A percentile compares a stretch with the other conserved stretches of the same genome.
These are phyloP conservation scores for Hybos culiciformis DNA, from an alignment of 2,888 invertebrate genomes.

Conservation along the genomic window DNA sequence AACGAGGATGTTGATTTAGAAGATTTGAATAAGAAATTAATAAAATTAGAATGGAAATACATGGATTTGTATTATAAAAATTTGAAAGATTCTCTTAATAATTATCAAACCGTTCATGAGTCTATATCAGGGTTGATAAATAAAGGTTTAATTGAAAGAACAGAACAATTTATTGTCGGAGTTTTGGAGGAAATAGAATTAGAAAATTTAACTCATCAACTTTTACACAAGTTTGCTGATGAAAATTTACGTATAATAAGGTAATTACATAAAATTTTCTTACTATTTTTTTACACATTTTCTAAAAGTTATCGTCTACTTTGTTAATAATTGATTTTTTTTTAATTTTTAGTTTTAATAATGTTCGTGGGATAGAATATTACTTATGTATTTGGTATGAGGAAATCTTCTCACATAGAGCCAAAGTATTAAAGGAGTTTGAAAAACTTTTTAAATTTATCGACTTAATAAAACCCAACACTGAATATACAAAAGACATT, in stretches of 20 bases:
- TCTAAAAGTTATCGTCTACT: no score
- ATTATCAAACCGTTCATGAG: slow-evolving; percentile 9
- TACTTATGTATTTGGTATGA: slow-evolving; percentile 24
- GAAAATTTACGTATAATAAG: no score
- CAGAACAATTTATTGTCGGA: no score
- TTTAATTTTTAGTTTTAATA: no score
- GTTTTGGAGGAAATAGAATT: no score
- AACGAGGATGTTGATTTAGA: no score
- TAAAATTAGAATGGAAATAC: slow-evolving; percentile 43
- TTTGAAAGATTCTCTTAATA: slow-evolving; percentile 15
- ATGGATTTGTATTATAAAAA: slow-evolving; percentile 28
- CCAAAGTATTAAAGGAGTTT: slow-evolving; percentile 18
- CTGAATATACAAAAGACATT: slow-evolving; percentile 17
- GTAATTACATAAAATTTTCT: no score
- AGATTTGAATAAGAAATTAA: slow-evolving; percentile 31
- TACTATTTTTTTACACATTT: no score
- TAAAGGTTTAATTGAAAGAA: no score
- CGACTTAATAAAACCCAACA: slow-evolving; percentile 16
- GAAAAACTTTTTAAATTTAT: slow-evolving; percentile 20
- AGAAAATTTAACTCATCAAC: slow-evolving; percentile 8
- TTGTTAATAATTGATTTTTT: no score
- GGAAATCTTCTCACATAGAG: slow-evolving; percentile 16
- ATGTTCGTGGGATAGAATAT: slow-evolving; percentile 14
- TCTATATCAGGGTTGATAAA: no score
- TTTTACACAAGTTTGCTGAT: slow-evolving; percentile 24